Conservation (phyloP, 1,140 invertebrate species). For the Phortica variegata region DNA sequence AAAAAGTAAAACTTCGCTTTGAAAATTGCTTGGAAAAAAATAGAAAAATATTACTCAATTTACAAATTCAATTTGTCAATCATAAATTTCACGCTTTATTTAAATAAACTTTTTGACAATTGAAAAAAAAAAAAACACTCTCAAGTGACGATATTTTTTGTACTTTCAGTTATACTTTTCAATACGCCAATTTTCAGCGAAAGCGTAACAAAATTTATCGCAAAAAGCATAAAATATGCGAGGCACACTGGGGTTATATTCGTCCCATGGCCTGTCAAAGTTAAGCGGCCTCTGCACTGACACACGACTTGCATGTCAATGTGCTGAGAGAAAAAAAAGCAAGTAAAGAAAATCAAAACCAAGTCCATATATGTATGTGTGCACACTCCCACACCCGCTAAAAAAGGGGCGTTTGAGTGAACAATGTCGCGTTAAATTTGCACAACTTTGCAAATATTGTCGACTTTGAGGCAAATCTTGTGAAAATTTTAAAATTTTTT, state of each 20-base stretch:
- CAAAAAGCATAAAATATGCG: conserved; percentile 12
- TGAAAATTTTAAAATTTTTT: conserved; percentile 47
- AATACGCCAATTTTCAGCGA: conserved; percentile 33
- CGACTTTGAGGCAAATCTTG: conserved; percentile 19
- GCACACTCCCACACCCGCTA: conserved; percentile 14
- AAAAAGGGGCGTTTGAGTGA: conserved; percentile 1
- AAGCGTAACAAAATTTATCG: conserved; percentile 39
- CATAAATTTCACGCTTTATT: conserved; percentile 52
- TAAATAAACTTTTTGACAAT: conserved; percentile 49
- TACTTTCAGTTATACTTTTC: background rate
- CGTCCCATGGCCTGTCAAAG: conserved; percentile 34
- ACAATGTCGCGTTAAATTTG: conserved; percentile 52
- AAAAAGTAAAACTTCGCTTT: background rate
- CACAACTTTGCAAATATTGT: conserved; percentile 37
- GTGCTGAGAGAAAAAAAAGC: conserved; percentile 12
- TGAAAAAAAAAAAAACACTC: conserved; percentile 30
- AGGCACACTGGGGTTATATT: no score
- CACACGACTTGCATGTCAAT: conserved; percentile 51
- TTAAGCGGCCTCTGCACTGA: conserved; percentile 48
- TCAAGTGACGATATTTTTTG: conserved; percentile 11
- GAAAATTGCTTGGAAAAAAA: background rate
- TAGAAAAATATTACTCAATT: conserved; percentile 30
- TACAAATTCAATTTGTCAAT: conserved; percentile 50
- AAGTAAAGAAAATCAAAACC: background rate
- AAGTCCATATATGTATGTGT: no score